Conservation (phyloP, 2,797 vertebrate genomes). For the Macroramphosus scolopax region DNA sequence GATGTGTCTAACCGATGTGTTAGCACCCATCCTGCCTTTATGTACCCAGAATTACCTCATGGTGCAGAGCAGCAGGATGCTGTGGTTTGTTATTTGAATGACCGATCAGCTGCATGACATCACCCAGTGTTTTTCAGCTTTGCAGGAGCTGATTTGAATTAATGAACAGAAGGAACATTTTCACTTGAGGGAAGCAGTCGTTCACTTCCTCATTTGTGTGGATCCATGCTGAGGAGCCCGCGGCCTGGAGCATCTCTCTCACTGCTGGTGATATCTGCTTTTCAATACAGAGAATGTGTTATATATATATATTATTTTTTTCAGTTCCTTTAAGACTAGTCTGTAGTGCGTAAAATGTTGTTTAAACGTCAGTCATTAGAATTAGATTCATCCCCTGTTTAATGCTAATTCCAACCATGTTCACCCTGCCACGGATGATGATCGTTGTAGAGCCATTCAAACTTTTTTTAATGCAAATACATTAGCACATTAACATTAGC, state of each 20-base stretch:
- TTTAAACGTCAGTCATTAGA: no score
- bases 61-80: slow-evolving; percentile 5
- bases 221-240: slow-evolving; percentile 14
- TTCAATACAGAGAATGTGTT: no score
- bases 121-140: slow-evolving; percentile 28
- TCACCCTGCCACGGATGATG: no score
- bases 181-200: slow-evolving; percentile 16
- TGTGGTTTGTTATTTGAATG: background rate
- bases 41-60: slow-evolving; percentile 4
- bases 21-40: background rate
- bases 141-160: slow-evolving; percentile 51
- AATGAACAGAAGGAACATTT: slow-evolving; percentile 31
- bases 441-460: no score
- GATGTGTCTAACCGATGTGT: no score
- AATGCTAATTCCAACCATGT: no score
- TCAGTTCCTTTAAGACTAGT: no score
- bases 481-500: no score
- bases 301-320: no score
- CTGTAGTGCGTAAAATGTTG: no score
- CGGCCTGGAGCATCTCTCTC: slow-evolving; percentile 11
- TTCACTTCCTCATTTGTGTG: slow-evolving; percentile 37
- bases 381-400: no score
- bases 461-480: no score
- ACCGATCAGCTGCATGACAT: slow-evolving; percentile 9
- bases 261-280: background rate